These are phyloP conservation scores for Eupithecia centaureata DNA, from an alignment of 2,888 invertebrate species.

Conservation along the genomic window DNA sequence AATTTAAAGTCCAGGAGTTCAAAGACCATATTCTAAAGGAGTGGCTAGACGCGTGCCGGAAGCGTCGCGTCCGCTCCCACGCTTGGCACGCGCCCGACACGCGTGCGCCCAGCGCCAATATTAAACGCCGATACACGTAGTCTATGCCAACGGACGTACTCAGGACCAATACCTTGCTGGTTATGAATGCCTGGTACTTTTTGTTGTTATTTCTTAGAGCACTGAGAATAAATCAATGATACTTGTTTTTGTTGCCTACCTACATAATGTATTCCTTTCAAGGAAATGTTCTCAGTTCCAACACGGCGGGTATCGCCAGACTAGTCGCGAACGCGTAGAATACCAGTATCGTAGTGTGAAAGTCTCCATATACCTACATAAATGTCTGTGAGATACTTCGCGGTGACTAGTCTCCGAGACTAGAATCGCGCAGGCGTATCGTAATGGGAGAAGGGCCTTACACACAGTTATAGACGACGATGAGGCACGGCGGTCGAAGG, in stretches of 20 bases:
- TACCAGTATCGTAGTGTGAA: too few relatives aligned
- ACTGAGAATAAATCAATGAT: neutral
- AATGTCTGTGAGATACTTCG: too few relatives aligned
- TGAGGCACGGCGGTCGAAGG: too few relatives aligned
- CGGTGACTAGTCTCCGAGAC: too few relatives aligned
- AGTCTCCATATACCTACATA: too few relatives aligned
- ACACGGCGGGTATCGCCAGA: too few relatives aligned
- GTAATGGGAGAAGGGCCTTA: too few relatives aligned
- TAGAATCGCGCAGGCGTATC: too few relatives aligned
- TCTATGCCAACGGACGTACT: slow-evolving; percentile 29
- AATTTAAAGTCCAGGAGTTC: neutral
- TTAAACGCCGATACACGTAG: slow-evolving; percentile 28
- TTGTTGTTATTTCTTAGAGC: neutral
- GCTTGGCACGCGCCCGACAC: slow-evolving; percentile 68
- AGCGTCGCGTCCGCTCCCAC: slow-evolving; percentile 72
- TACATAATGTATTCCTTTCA: too few relatives aligned
- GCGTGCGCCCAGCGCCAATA: slow-evolving; percentile 39
- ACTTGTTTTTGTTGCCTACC: neutral
- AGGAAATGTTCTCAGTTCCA: too few relatives aligned
- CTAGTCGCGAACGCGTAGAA: too few relatives aligned
- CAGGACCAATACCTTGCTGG: neutral
- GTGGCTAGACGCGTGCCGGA: slow-evolving; percentile 63
- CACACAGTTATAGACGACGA: too few relatives aligned
- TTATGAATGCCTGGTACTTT: slow-evolving; percentile 1
- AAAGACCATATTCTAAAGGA: neutral